Conservation (phyloP, 2,888 invertebrate species). For the Diachrysia chrysitis region DNA sequence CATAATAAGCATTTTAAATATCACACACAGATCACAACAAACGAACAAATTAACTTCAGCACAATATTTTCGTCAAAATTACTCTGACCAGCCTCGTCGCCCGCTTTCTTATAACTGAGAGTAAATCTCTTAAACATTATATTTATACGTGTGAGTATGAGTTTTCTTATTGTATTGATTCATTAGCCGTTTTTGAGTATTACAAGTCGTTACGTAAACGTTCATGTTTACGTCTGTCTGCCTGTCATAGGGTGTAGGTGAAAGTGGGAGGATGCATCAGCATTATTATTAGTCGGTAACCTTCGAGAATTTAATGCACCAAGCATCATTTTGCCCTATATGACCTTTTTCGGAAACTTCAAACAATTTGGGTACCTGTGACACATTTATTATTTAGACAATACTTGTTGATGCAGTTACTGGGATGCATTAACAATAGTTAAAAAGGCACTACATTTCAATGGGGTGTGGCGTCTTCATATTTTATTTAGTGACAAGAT, state of each 20-base stretch:
- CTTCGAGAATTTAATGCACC: not conserved
- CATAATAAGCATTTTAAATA: conserved; percentile 54
- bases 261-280: conserved; percentile 37
- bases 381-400: too few species aligned
- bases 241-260: conserved; percentile 3
- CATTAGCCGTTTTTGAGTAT: conserved; percentile 30
- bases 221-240: conserved; percentile 4
- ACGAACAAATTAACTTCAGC: conserved; percentile 5
- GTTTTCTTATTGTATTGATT: conserved; percentile 38
- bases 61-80: conserved; percentile 37
- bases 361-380: too few species aligned
- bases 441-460: too few species aligned
- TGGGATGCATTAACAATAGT: too few species aligned
- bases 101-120: conserved; percentile 54
- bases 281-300: not conserved
- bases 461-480: too few species aligned
- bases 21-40: conserved; percentile 17
- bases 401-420: too few species aligned
- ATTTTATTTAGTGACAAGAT: too few species aligned
- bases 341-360: not conserved
- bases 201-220: conserved; percentile 20
- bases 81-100: conserved; percentile 33
- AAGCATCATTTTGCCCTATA: not conserved
- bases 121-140: conserved; percentile 33
- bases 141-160: conserved; percentile 41